These are phyloP conservation scores for Leptobrachium leishanense DNA, from an alignment of 2,113 vertebrate species.

Conservation along the genomic window DNA sequence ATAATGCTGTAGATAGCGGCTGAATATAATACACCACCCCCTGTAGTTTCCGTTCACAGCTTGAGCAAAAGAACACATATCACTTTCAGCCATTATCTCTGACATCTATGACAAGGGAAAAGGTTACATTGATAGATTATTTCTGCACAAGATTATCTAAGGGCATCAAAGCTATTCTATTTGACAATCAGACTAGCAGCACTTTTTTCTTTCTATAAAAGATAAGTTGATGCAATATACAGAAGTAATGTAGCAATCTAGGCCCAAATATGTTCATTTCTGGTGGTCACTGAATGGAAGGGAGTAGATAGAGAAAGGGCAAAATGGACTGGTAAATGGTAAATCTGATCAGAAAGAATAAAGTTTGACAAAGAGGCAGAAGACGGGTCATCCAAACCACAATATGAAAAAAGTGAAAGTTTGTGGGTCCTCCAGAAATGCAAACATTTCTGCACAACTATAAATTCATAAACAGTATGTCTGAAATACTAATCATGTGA, in stretches of 20 bases:
- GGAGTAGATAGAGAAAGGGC: background rate
- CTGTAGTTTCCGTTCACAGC: slow-evolving; percentile 42
- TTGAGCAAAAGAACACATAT: slow-evolving; percentile 40
- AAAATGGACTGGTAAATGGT: no score
- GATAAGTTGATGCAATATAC: background rate
- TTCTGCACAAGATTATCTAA: slow-evolving; percentile 52
- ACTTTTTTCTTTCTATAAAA: slow-evolving; percentile 30
- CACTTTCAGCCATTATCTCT: slow-evolving; percentile 50
- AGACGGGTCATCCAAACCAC: no score
- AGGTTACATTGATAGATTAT: slow-evolving; percentile 54
- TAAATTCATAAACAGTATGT: no score
- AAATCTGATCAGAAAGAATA: no score
- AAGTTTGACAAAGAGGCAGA: no score
- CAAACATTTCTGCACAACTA: no score
- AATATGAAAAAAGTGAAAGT: no score
- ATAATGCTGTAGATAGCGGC: slow-evolving; percentile 43
- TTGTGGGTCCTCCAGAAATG: no score
- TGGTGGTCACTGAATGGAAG: background rate
- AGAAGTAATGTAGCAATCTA: background rate
- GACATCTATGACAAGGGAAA: slow-evolving; percentile 48
- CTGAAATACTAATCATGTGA: no score
- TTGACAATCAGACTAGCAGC: slow-evolving; percentile 44
- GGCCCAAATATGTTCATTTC: background rate
- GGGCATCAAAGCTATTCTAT: slow-evolving; percentile 50
- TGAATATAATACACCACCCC: slow-evolving; percentile 43